phyloP scores from a whole-genome alignment of 2,113 vertebrate species.

The Mustela lutreola region DNA sequence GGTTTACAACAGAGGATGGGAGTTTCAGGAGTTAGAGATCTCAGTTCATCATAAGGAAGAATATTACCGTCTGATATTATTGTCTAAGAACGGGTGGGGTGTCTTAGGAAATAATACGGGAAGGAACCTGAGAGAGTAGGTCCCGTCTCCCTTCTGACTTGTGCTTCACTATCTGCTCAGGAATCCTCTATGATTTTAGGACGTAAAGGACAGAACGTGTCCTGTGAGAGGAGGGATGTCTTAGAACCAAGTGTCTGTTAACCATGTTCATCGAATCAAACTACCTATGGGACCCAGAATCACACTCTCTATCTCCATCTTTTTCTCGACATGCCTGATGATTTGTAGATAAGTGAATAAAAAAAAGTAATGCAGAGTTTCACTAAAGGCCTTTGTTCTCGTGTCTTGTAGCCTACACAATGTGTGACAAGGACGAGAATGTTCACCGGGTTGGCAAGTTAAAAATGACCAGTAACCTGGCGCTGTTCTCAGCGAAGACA shows the following conservation, averaged over 20 bases:
- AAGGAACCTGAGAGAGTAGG: neutral
- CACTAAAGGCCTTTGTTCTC: neutral
- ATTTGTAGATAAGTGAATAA: neutral
- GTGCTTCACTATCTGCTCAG: fast-evolving
- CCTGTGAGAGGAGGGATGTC: neutral
- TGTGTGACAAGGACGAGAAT: neutral
- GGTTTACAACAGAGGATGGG: neutral
- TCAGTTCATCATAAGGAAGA: neutral
- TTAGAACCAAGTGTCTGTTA: neutral
- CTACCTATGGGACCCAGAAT: neutral
- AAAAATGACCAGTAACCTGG: neutral
- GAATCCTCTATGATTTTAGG: neutral
- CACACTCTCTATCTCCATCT: neutral
- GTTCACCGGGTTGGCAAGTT: neutral
- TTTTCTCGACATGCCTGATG: neutral
- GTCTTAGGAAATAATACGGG: neutral
- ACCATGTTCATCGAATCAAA: neutral
- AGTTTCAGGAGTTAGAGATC: neutral
- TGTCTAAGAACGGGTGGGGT: neutral
- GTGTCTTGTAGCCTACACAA: neutral
- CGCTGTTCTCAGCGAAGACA: neutral
- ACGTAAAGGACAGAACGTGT: fast-evolving
- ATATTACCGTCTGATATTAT: neutral
- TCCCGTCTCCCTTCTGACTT: neutral
- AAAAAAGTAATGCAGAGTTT: neutral